Evolutionary conservation across 2,797 vertebrate genomes (phyloP).

Genomic region (Adelosebastes latens): DNA sequence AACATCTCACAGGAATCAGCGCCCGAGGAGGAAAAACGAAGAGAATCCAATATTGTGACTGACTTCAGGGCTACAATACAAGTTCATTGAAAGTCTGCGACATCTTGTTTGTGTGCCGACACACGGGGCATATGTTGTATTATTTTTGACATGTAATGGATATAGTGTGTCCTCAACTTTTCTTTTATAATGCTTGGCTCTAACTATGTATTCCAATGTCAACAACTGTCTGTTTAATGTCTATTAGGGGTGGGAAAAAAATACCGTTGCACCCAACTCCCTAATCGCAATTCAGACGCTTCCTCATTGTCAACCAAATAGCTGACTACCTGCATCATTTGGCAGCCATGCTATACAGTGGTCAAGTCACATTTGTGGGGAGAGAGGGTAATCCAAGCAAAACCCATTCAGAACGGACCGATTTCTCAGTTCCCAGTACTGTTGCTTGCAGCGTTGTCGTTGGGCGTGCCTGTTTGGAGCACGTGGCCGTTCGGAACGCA

Average conservation of each 20-base stretch:
- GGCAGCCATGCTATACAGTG: neutral
- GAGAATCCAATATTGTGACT: conserved; percentile 33
- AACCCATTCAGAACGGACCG: too few relatives aligned
- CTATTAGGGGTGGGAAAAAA: neutral
- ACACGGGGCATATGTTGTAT: neutral
- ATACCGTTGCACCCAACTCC: neutral
- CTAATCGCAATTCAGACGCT: neutral
- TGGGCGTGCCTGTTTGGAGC: too few relatives aligned
- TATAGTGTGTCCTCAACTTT: neutral
- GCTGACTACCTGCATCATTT: neutral
- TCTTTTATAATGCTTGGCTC: neutral
- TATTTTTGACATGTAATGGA: neutral
- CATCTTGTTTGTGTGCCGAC: neutral
- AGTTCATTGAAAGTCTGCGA: conserved; percentile 4
- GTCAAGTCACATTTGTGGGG: neutral
- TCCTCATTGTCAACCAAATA: neutral
- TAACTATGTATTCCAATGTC: neutral
- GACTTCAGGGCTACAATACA: conserved; percentile 13
- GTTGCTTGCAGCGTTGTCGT: too few relatives aligned
- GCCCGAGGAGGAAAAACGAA: conserved; percentile 23
- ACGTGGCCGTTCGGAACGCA: too few relatives aligned
- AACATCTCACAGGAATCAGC: conserved; percentile 54
- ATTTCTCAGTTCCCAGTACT: too few relatives aligned
- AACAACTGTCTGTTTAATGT: neutral
- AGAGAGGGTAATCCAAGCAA: neutral